Percentiles rank a stretch among this genome's conserved stretches.
Conservation (phyloP, 2,113 vertebrate species). For the Myotis yumanensis region DNA sequence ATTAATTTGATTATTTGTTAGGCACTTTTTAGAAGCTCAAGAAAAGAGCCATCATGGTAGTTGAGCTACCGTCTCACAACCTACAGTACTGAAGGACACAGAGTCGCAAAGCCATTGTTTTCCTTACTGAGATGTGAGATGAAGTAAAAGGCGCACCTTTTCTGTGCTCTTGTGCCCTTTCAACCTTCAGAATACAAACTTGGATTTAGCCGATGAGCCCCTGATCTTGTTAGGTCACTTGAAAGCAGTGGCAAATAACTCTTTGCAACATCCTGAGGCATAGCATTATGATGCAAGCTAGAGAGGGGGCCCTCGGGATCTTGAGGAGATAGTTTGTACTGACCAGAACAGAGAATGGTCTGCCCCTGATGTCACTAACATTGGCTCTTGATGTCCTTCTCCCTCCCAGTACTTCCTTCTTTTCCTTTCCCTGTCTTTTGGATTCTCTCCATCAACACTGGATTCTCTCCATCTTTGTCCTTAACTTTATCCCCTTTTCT, state of each 20-base stretch:
- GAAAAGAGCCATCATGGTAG: neutral
- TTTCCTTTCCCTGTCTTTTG: neutral
- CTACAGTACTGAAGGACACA: neutral
- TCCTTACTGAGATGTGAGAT: neutral
- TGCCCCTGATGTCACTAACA: neutral
- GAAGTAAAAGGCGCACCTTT: neutral
- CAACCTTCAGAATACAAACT: constrained; percentile 20
- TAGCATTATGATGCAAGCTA: neutral
- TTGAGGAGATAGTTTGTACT: neutral
- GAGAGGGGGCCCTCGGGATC: neutral
- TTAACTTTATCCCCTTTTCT: neutral
- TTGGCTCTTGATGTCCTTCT: neutral
- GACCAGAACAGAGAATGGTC: neutral
- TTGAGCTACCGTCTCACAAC: neutral
- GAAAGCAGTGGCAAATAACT: neutral
- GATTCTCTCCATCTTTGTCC: neutral
- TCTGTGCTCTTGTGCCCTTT: neutral
- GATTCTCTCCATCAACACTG: neutral
- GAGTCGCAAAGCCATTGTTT: neutral
- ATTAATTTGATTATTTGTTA: neutral
- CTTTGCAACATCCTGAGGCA: neutral
- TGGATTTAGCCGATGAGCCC: neutral
- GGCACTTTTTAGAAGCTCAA: neutral
- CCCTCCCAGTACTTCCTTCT: neutral
- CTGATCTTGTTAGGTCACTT: neutral